A percentile compares a stretch with the other conserved stretches of the same genome.
Evolutionary conservation across 2,888 invertebrate genomes (phyloP).

Genomic region (Brachyopa scutellaris): DNA sequence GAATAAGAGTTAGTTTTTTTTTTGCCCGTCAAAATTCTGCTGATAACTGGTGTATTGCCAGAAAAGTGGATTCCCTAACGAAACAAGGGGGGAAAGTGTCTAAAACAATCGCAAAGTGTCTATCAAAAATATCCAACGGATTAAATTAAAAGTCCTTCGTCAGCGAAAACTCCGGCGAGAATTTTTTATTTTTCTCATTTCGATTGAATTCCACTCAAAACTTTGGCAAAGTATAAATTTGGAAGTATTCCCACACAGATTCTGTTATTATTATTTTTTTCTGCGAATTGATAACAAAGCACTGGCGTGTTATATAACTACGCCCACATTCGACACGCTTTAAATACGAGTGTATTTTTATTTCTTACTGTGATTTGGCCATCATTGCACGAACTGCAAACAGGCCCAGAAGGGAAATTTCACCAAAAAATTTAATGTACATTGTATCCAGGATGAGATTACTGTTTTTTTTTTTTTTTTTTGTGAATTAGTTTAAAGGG

Average conservation of each 20-base stretch:
- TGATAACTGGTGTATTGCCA: too few species aligned
- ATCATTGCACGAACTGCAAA: slow-evolving; percentile 34
- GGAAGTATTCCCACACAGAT: neutral
- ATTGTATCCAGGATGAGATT: neutral
- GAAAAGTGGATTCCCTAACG: neutral
- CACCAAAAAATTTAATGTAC: slow-evolving; percentile 25
- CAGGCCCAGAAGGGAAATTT: slow-evolving; percentile 20
- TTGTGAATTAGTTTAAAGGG: slow-evolving; percentile 15
- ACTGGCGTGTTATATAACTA: neutral
- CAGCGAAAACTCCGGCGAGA: neutral
- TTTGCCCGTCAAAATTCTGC: too few species aligned
- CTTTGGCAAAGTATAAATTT: neutral
- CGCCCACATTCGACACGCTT: slow-evolving; percentile 13
- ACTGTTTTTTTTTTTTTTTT: neutral
- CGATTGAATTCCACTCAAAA: neutral
- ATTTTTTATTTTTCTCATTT: neutral
- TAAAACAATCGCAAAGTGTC: neutral
- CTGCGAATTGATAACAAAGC: neutral
- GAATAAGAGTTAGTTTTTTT: too few species aligned
- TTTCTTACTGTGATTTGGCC: neutral
- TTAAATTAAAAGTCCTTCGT: slow-evolving; percentile 13
- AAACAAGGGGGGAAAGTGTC: neutral
- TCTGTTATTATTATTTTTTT: neutral
- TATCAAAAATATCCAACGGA: neutral
- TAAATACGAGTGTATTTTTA: neutral